These are phyloP conservation scores for Clostera curtula DNA, from an alignment of 2,888 invertebrate species.

Conservation along the genomic window DNA sequence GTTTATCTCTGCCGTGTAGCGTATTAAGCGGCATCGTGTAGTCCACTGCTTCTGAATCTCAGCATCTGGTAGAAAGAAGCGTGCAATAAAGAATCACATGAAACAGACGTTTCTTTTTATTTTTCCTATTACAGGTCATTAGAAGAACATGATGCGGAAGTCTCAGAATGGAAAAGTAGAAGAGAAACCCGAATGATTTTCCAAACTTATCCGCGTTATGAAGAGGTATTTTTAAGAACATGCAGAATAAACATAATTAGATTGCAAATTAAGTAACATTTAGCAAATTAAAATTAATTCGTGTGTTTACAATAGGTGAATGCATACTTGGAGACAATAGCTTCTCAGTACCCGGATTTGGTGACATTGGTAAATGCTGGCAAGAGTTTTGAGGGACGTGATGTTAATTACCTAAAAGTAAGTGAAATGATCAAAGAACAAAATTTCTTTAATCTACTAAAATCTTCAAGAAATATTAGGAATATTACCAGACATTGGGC, in stretches of 20 bases:
- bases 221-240: too few relatives aligned
- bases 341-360: constrained; percentile 58
- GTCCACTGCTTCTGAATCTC: too few relatives aligned
- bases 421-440: not conserved
- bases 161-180: constrained; percentile 15
- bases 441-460: not conserved
- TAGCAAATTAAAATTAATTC: not conserved
- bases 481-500: too few relatives aligned
- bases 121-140: constrained; percentile 27
- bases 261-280: not conserved
- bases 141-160: constrained; percentile 22
- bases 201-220: constrained; percentile 73
- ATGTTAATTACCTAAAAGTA: constrained; percentile 74
- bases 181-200: constrained; percentile 38
- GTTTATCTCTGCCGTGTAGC: too few relatives aligned
- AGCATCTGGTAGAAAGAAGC: not conserved
- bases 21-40: too few relatives aligned
- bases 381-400: constrained; percentile 72
- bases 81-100: not conserved
- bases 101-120: too few relatives aligned
- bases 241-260: not conserved
- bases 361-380: constrained; percentile 74
- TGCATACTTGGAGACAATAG: constrained; percentile 61
- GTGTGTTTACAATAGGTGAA: constrained; percentile 50
- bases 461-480: too few relatives aligned